Base-by-base conservation (phyloP, 2,797 vertebrate species). In the Gymnodraco acuticeps region DNA sequence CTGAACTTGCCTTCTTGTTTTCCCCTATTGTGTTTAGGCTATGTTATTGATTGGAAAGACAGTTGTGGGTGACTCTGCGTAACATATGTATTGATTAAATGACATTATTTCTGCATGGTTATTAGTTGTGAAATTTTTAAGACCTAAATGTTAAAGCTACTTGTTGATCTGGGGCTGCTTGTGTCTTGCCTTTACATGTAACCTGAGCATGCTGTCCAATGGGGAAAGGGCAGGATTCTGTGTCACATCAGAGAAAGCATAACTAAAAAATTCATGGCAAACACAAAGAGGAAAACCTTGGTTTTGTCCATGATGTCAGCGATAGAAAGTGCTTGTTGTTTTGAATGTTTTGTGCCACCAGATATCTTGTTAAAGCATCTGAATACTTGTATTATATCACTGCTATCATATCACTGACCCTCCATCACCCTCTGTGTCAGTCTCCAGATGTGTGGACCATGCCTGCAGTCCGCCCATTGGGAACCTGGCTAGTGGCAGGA, bases 391-490 rank as follows among this genome's bases (percentile, higher is more conserved):
- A 17, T 55, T 53, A 17, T 68, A 3, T 38, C 46, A 9, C 16
- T 50, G 8, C 12, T 50, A 27, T 55, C 7, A 31, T 54, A 42
- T 55, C 5, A 27, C 27, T 48, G 52, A 53, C 42, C 77, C 20
- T 71, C 60, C 42, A 42, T 48, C 23, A 8, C 19, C 31, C 65
- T 85, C n/a, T 70, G 16, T 47, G 52, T 87, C 74, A 92, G 92
- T 81, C 56, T 95, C 95, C 82, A 96, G 95, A 84, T 98, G 96
- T 76, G 88, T 61, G 0, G 93, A 95, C 52, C 94, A 23, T 0
- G 94, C 96, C 64, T 98, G 97, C 78, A 97, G 96, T 85, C 96
- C 97, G 54, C 92, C 96, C 0, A 89, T 98, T 71, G 96, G 95
- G 48, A 97, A 98, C 91, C 93, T 98, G 38, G 96, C 95, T 1